A percentile compares a stretch with the other conserved stretches of the same genome.
These are phyloP conservation scores for Actias luna DNA, from an alignment of 2,888 invertebrate genomes.

Conservation along the genomic window DNA sequence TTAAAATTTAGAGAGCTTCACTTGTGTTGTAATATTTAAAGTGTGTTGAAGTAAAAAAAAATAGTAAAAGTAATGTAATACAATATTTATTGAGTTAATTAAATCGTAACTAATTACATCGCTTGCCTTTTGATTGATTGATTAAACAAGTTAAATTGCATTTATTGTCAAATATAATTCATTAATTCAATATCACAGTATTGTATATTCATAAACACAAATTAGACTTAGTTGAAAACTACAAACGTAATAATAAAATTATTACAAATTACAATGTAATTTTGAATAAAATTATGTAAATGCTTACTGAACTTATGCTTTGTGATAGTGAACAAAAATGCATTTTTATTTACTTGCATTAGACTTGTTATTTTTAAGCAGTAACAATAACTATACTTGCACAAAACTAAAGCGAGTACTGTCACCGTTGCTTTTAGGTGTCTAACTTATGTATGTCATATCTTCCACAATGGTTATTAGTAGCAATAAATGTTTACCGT, in stretches of 20 bases:
- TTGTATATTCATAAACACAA: neutral
- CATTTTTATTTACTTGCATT: neutral
- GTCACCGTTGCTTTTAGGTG: neutral
- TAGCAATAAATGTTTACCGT: conserved; percentile 6
- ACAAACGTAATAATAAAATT: conserved; percentile 13
- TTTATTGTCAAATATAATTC: neutral
- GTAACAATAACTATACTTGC: neutral
- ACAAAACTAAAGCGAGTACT: neutral
- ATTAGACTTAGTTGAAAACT: neutral
- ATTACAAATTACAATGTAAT: neutral
- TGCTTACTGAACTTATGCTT: neutral
- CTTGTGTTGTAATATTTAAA: conserved; percentile 7
- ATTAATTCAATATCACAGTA: neutral
- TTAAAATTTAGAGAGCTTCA: conserved; percentile 31
- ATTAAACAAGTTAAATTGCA: neutral
- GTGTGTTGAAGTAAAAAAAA: neutral
- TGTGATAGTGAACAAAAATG: neutral
- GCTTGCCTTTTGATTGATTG: neutral
- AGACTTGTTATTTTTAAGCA: no score
- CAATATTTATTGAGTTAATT: neutral
- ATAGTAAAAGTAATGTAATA: neutral
- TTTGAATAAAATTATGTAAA: neutral
- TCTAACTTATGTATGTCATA: neutral
- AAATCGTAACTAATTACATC: neutral
- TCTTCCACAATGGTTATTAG: conserved; percentile 4